Evolutionary conservation across 2,797 vertebrate species (phyloP), one percentile per base, ranked within the genome.

Genomic region (Gallirallus australis): DNA sequence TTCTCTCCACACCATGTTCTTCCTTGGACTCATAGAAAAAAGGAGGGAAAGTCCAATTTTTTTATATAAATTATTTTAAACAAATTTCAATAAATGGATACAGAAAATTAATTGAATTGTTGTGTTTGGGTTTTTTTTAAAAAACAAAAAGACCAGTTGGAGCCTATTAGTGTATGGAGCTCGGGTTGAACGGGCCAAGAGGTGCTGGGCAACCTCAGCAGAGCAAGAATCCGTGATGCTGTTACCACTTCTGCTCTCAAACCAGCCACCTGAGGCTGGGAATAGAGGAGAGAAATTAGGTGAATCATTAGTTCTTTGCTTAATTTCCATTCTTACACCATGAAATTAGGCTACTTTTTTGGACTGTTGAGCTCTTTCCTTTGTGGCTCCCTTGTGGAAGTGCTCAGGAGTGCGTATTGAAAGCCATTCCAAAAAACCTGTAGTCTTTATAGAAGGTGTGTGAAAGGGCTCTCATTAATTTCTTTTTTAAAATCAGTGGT

Each of bases 121-220:
- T 37, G 21, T 42, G 6, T 18, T 37, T 24, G 50, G 25, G 3
- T 25, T 40, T 82, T 76, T 48, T 17, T 12, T 45, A 15, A 15
- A 45, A 14, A 79, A 37, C 8, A 16, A 47, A 65, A 80, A 65
- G 25, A 63, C 8, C 17, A 7, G 1, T 17, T 56, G 64, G n/a
- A 90, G 12, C 24, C 52, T 30, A 6, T 47, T 24, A 63, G 14
- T 16, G 12, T 47, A 9, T 28, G 8, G 19, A 57, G 25, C 33
- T 15, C 23, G 59, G 28, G 17, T 70, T n/a, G 70, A 35, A 54
- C 21, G 14, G 31, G 28, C 63, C 15, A 25, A 72, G 37, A 69
- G 16, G 56, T 33, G 40, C 21, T 45, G 69, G 57, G 16, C 31
- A 57, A 16, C 8, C 27, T 37, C 33, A n/a, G 20, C 0, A 0